Base-by-base conservation (phyloP, 1,140 invertebrate genomes). In the Nasonia vitripennis region DNA sequence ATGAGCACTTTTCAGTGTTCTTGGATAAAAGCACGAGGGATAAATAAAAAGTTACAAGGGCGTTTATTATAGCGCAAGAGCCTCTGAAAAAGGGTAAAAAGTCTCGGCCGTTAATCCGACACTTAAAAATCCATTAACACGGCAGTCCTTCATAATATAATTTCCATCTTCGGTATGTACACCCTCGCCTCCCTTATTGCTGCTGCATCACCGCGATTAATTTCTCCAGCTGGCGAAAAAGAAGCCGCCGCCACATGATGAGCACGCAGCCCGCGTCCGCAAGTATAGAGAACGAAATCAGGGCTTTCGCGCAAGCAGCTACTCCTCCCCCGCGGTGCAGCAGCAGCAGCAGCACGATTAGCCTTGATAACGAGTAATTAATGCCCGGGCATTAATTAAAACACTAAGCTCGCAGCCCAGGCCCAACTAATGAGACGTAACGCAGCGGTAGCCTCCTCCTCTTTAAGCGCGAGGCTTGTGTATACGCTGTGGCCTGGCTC, bases 341-440 rank as follows among this genome's bases (percentile, higher is more conserved):
- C 27, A 27, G 27, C 78, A 2, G 45, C 34, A 4, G 10, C 2
- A n/a, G 20, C 14, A 75, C 85, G 80, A 89, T 88, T 89, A 89
- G 71, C 75, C 51, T 77, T 55, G 87, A 88, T 89, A 88, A 87
- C 84, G 81, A 82, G 86, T 79, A 88, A 81, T 86, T 88, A 85
- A 85, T 81, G 78, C 41, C n/a, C 12, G 37, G 78, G 71, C 84
- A 85, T 85, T 85, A 80, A 85, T 85, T 87, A 87, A 87, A 85
- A 81, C 74, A 55, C 79, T 86, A 45, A 84, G 78, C 75, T 70
- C 23, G 51, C 67, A n/a, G 55, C 6, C 55, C 55, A 17, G 17
- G 41, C 41, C 23, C 17, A 79, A 73, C 77, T 84, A 86, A 87
- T 34, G 81, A 83, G 74, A 75, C 17, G 74, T 73, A 78, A 82